These are phyloP conservation scores for Leucophenga maculata DNA, from an alignment of 2,888 invertebrate species.

Conservation along the genomic window DNA sequence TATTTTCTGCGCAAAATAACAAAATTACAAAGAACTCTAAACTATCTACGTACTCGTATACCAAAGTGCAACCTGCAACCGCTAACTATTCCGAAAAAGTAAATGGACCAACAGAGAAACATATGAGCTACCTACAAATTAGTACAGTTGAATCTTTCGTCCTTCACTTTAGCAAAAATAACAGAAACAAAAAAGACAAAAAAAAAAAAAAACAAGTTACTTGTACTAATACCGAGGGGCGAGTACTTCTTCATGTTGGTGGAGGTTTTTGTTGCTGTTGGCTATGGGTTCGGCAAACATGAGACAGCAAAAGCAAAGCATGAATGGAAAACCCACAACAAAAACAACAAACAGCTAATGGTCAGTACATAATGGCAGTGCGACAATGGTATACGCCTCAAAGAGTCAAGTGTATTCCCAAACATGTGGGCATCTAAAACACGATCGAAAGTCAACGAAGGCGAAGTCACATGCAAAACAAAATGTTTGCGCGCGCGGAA, in stretches of 20 bases:
- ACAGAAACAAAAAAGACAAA: conserved; percentile 1
- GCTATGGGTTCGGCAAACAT: conserved; percentile 2
- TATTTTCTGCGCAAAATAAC: no score
- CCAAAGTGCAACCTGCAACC: conserved; percentile 16
- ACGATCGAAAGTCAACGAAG: conserved; percentile 1
- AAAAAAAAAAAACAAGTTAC: conserved; percentile 22
- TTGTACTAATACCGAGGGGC: not conserved
- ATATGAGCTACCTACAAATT: conserved; percentile 41
- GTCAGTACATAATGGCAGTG: not conserved
- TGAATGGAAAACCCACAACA: not conserved
- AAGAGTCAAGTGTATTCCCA: conserved; percentile 40
- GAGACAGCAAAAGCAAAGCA: conserved; percentile 35
- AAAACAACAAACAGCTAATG: not conserved
- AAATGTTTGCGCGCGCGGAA: not conserved
- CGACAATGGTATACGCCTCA: conserved; percentile 39
- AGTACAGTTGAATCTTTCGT: conserved; percentile 28
- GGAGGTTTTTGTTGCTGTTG: not conserved
- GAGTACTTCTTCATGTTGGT: not conserved
- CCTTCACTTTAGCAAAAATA: not conserved
- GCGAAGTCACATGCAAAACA: not conserved
- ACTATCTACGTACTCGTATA: not conserved
- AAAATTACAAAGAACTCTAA: not conserved
- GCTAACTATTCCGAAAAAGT: conserved; percentile 41
- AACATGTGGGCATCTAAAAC: conserved; percentile 36
- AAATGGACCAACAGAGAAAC: conserved; percentile 11